These are phyloP conservation scores for Pedicia rivosa DNA, from an alignment of 2,888 invertebrate species.

Conservation along the genomic window DNA sequence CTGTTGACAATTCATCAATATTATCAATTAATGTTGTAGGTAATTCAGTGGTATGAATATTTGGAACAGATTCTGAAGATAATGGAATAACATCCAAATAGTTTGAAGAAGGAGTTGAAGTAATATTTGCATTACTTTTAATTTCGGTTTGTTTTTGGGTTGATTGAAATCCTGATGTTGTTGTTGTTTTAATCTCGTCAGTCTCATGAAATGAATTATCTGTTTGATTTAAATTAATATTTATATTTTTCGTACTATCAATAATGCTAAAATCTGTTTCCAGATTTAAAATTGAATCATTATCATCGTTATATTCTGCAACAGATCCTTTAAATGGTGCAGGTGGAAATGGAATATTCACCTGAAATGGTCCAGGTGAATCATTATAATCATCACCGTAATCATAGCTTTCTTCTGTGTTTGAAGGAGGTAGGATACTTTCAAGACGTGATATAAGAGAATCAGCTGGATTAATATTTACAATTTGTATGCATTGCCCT, in stretches of 20 bases:
- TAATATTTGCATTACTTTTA: not conserved
- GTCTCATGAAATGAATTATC: slow-evolving; percentile 1
- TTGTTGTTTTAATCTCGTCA: not conserved
- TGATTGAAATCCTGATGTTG: not conserved
- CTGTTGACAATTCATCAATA: not conserved
- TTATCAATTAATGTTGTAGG: slow-evolving; percentile 2
- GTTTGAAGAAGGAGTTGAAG: slow-evolving; percentile 1
- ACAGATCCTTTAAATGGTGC: too few relatives aligned
- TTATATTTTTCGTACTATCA: not conserved
- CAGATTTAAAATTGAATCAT: too few relatives aligned
- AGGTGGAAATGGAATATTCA: slow-evolving; percentile 28
- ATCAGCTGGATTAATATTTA: slow-evolving; percentile 19
- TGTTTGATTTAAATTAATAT: not conserved
- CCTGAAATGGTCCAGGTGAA: slow-evolving; percentile 23
- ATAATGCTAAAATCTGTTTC: too few relatives aligned
- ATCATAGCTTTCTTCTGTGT: slow-evolving; percentile 16
- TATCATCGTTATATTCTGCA: too few relatives aligned
- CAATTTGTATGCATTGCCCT: slow-evolving; percentile 24
- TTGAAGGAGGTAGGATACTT: slow-evolving; percentile 14
- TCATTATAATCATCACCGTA: slow-evolving; percentile 16
- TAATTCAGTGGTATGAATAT: slow-evolving; percentile 1
- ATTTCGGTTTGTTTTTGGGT: slow-evolving; percentile 1
- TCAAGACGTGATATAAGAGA: slow-evolving; percentile 16
- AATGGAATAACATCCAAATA: not conserved
- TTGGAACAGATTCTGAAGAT: slow-evolving; percentile 1